A percentile compares a stretch with the other conserved stretches of the same genome.
These are phyloP conservation scores for Rhinoderma darwinii DNA, from an alignment of 2,113 vertebrate genomes.

Conservation along the genomic window DNA sequence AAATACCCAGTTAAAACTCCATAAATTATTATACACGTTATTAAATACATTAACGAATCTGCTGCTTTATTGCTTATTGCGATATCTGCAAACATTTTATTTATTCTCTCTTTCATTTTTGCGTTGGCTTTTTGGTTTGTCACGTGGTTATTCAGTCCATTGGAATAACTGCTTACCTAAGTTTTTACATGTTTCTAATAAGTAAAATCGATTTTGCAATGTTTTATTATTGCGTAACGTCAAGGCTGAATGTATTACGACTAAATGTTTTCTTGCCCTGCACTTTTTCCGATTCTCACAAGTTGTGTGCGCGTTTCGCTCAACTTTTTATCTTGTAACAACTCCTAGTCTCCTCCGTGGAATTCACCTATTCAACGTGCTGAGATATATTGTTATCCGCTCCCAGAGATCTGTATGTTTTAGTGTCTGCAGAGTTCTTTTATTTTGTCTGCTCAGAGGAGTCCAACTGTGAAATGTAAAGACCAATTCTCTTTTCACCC, in stretches of 20 bases:
- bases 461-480: conserved; percentile 24
- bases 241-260: not conserved
- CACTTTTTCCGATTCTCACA: not conserved
- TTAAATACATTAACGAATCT: not conserved
- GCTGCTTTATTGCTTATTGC: not conserved
- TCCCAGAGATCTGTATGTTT: not conserved
- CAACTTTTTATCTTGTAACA: conserved; percentile 13
- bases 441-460: conserved; percentile 30
- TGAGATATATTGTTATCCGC: not conserved
- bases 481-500: conserved; percentile 20
- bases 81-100: not conserved
- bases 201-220: not conserved
- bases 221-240: not conserved
- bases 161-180: not conserved
- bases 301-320: not conserved
- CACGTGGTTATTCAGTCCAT: not conserved
- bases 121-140: not conserved
- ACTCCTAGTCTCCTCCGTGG: not conserved
- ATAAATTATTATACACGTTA: too few relatives aligned
- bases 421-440: not conserved
- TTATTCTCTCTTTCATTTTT: not conserved
- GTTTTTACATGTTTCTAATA: not conserved
- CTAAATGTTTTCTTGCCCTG: conserved; percentile 45
- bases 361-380: conserved; percentile 45
- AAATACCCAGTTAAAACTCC: not conserved